These are phyloP conservation scores for Acleris sparsana DNA, from an alignment of 2,888 invertebrate genomes.

Conservation along the genomic window DNA sequence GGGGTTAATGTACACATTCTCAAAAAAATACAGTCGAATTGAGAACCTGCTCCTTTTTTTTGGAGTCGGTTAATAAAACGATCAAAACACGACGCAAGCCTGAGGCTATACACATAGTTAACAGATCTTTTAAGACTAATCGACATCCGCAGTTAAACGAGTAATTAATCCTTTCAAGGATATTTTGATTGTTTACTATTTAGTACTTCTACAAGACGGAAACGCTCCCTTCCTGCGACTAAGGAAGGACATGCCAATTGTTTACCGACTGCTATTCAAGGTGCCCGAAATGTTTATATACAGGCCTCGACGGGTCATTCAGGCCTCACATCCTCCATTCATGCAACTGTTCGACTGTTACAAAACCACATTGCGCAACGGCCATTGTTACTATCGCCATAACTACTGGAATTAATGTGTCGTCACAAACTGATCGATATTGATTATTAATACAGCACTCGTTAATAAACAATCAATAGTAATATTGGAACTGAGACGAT, in stretches of 20 bases:
- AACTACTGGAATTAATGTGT: slow-evolving; percentile 11
- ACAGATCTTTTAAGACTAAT: neutral
- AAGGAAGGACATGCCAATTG: slow-evolving; percentile 46
- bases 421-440: slow-evolving; percentile 19
- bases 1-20: too few relatives aligned
- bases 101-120: too few relatives aligned
- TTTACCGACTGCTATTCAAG: slow-evolving; percentile 46
- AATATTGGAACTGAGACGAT: slow-evolving; percentile 14
- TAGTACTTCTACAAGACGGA: slow-evolving; percentile 45
- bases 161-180: slow-evolving; percentile 37
- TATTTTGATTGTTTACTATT: slow-evolving; percentile 31
- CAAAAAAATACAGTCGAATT: too few relatives aligned
- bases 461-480: slow-evolving; percentile 10
- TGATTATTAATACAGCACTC: slow-evolving; percentile 17
- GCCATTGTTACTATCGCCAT: slow-evolving; percentile 50
- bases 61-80: too few relatives aligned
- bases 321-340: slow-evolving; percentile 47
- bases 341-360: slow-evolving; percentile 49
- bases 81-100: too few relatives aligned
- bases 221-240: slow-evolving; percentile 52
- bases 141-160: slow-evolving; percentile 17
- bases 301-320: slow-evolving; percentile 40
- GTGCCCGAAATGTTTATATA: slow-evolving; percentile 56
- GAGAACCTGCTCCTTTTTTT: too few relatives aligned
- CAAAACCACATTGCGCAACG: slow-evolving; percentile 51